phyloP scores from a whole-genome alignment of 1,140 invertebrate species.

The Bilobella aurantiaca region DNA sequence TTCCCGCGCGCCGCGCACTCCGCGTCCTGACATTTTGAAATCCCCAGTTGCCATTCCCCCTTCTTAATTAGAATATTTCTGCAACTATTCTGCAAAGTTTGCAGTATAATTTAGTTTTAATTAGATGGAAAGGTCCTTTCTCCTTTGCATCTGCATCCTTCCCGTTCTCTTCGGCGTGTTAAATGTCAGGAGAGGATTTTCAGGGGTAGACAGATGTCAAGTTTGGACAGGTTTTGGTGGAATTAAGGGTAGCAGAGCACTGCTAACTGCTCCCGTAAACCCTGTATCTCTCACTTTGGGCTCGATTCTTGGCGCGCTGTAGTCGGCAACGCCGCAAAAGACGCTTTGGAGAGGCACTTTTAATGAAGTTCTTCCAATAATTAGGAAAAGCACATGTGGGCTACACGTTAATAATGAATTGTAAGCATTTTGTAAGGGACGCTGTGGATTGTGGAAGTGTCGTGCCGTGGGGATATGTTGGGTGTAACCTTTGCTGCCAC shows the following conservation, averaged over 20 bases:
- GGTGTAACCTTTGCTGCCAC: no score
- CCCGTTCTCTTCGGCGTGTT: neutral
- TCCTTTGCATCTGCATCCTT: no score
- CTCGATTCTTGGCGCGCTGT: neutral
- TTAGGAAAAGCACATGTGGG: neutral
- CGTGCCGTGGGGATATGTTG: neutral
- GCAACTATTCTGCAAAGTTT: conserved; percentile 8
- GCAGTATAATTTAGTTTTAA: conserved; percentile 7
- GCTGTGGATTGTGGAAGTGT: neutral
- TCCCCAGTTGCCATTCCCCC: neutral
- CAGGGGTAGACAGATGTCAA: neutral
- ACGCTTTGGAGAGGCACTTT: neutral
- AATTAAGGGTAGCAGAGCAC: no score
- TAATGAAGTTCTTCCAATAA: conserved; percentile 5
- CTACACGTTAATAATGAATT: neutral
- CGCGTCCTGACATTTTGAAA: neutral
- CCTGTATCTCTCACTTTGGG: no score
- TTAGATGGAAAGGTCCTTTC: conserved; percentile 1
- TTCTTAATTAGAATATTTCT: conserved; percentile 8
- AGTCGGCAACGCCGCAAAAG: no score
- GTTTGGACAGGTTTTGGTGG: conserved; percentile 4
- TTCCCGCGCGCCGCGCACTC: neutral
- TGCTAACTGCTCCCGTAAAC: no score
- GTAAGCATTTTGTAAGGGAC: neutral
- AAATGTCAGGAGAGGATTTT: neutral